Conservation (phyloP, 2,113 vertebrate genomes). For the Laticauda colubrina region DNA sequence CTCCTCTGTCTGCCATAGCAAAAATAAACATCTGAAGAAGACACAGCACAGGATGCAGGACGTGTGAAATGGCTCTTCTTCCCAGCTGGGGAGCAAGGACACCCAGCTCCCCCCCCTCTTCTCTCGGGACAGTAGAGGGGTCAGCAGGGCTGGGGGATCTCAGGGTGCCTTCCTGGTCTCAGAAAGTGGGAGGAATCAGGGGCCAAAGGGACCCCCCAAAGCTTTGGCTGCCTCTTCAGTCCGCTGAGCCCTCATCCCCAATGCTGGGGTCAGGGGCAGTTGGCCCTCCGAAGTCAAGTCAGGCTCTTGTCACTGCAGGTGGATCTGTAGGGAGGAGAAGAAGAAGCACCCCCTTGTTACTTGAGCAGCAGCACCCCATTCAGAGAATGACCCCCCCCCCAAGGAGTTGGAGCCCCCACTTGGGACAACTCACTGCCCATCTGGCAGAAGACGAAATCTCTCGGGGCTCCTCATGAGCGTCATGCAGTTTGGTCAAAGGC, state of each 20-base stretch:
- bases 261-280: rapidly evolving
- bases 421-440: background rate
- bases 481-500: background rate
- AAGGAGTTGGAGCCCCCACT: background rate
- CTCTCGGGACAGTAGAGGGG: rapidly evolving
- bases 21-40: conserved; percentile 55
- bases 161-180: background rate
- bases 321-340: background rate
- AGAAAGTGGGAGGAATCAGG: background rate
- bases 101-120: background rate
- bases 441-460: background rate
- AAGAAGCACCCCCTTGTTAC: background rate
- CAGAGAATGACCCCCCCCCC: background rate
- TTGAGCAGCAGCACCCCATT: rapidly evolving
- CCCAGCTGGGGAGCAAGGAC: background rate
- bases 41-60: background rate
- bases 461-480: background rate
- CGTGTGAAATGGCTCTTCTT: background rate
- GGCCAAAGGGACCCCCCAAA: rapidly evolving
- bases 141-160: background rate
- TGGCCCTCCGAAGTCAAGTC: background rate
- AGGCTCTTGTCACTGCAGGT: background rate
- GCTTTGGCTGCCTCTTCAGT: rapidly evolving
- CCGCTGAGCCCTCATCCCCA: rapidly evolving
- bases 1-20: background rate